Conservation (phyloP, 2,888 invertebrate species). For the Diadegma fenestrale region DNA sequence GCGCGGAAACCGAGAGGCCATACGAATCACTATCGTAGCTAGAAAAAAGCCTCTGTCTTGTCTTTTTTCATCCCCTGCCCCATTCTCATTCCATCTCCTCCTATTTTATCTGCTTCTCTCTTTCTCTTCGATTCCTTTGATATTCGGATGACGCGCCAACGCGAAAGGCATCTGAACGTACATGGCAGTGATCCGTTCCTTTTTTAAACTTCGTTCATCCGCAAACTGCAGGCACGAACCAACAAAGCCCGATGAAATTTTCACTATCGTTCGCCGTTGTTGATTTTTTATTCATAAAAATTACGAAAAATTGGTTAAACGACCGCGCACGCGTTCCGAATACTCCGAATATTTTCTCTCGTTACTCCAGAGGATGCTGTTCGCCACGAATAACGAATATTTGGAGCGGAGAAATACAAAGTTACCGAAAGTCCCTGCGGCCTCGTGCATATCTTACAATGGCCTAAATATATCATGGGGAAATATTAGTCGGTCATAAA, state of each 20-base stretch:
- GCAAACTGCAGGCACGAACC: too few species aligned
- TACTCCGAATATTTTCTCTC: too few species aligned
- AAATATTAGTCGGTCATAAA: background rate
- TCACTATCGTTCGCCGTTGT: too few species aligned
- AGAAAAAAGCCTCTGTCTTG: slow-evolving; percentile 54
- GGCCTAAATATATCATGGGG: background rate
- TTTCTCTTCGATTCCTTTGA: background rate
- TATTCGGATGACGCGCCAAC: slow-evolving; percentile 49
- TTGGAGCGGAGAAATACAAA: too few species aligned
- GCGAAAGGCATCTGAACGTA: background rate
- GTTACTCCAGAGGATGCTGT: too few species aligned
- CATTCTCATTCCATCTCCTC: slow-evolving; percentile 3
- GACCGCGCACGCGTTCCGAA: too few species aligned
- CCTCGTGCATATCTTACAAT: slow-evolving; percentile 10
- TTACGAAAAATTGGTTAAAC: too few species aligned
- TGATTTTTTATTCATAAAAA: too few species aligned
- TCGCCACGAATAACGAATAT: too few species aligned
- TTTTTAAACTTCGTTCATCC: slow-evolving; percentile 30
- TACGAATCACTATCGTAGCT: slow-evolving; percentile 67
- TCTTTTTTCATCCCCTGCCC: slow-evolving; percentile 20
- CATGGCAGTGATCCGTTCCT: background rate
- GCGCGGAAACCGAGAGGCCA: slow-evolving; percentile 58
- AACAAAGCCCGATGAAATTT: too few species aligned
- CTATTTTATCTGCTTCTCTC: slow-evolving; percentile 7
- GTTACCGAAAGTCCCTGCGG: background rate